Evolutionary conservation across 2,113 vertebrate genomes (phyloP).

Genomic region (Silurus glanis): DNA sequence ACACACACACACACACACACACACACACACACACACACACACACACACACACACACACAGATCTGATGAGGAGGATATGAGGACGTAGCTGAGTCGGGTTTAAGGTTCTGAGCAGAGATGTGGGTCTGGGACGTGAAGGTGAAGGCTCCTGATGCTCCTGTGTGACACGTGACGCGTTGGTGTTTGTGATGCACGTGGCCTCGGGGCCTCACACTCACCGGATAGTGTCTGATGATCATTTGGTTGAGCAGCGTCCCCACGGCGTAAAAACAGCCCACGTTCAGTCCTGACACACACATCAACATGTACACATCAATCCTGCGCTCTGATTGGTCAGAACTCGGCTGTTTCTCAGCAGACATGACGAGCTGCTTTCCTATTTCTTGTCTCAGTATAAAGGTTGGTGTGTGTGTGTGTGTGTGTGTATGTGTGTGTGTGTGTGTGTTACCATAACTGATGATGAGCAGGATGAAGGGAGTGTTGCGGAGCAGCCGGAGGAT

Average conservation of each 20-base stretch:
- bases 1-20: not conserved
- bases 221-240: constrained; percentile 87
- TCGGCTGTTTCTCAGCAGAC: not conserved
- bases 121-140: no score
- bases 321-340: not conserved
- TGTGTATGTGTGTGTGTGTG: constrained; percentile 14
- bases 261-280: constrained; percentile 89
- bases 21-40: not conserved
- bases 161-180: no score
- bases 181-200: not conserved
- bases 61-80: not conserved
- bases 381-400: no score
- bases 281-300: constrained; percentile 79
- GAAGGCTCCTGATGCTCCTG: no score
- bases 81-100: no score
- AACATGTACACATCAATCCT: not conserved
- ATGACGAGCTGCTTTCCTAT: no score
- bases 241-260: constrained; percentile 90
- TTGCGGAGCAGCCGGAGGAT: constrained; percentile 81
- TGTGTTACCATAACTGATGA: constrained; percentile 84
- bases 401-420: not conserved
- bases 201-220: constrained; percentile 75
- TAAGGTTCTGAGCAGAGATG: no score
- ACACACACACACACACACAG: not conserved
- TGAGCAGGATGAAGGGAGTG: constrained; percentile 84